These are phyloP conservation scores for Heterodera carotae DNA, from an alignment of 1,140 invertebrate species.

Conservation along the genomic window DNA sequence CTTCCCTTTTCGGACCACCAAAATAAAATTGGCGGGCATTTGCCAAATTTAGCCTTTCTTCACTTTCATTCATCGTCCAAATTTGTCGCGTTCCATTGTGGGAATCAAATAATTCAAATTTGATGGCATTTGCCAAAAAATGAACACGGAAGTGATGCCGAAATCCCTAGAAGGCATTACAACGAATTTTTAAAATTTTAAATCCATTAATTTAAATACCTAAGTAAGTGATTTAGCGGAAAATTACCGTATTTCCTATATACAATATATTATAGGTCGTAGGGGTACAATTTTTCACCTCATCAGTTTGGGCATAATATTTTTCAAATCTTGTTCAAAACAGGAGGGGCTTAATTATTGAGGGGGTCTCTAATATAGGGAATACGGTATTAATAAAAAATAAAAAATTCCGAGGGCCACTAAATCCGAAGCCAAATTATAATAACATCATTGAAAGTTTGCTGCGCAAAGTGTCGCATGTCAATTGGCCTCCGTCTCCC, in stretches of 20 bases:
- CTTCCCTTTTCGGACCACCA: slow-evolving; percentile 30
- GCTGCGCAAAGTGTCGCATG: neutral
- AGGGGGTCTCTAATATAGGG: too few species aligned
- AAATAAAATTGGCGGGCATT: slow-evolving; percentile 47
- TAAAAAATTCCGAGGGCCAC: too few species aligned
- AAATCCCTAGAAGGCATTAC: slow-evolving; percentile 20
- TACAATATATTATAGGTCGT: too few species aligned
- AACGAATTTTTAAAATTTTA: slow-evolving; percentile 47
- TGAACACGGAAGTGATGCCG: neutral
- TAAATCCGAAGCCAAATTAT: too few species aligned
- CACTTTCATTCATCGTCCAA: neutral
- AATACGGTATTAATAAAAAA: too few species aligned
- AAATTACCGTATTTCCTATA: too few species aligned
- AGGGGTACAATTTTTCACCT: too few species aligned
- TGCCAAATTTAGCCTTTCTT: slow-evolving; percentile 42
- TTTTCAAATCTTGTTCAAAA: too few species aligned
- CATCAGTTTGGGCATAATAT: too few species aligned
- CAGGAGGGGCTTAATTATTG: too few species aligned
- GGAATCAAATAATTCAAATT: neutral
- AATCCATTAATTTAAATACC: slow-evolving; percentile 51
- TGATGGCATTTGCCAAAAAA: neutral
- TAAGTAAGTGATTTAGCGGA: too few species aligned
- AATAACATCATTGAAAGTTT: slow-evolving; percentile 15
- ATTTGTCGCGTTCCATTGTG: neutral
- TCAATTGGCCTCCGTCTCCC: neutral